Conservation (phyloP, 2,113 vertebrate genomes). For the Osmerus eperlanus region DNA sequence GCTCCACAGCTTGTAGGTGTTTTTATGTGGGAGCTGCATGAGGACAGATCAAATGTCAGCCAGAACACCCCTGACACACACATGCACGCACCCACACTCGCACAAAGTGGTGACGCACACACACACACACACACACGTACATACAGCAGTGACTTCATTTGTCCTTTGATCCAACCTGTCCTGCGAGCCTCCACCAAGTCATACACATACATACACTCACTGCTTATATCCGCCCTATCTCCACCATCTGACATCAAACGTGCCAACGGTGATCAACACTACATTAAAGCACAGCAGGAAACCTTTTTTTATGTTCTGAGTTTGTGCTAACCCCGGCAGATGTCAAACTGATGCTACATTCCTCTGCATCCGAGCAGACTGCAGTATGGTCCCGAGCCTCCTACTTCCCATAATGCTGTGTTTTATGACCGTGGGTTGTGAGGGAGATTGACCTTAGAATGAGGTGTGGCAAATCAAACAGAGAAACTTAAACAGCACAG, state of each 20-base stretch:
- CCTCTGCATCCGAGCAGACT: too few species aligned
- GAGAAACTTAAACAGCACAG: neutral
- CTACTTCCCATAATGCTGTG: too few species aligned
- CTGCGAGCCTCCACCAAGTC: neutral
- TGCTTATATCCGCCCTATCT: neutral
- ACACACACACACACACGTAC: neutral
- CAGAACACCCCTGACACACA: neutral
- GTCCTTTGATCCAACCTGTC: conserved; percentile 37
- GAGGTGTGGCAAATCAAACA: neutral
- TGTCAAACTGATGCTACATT: too few species aligned
- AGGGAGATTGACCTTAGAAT: neutral
- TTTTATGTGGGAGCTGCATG: too few species aligned
- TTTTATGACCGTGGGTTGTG: conserved; percentile 1
- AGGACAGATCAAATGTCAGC: too few species aligned
- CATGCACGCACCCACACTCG: neutral
- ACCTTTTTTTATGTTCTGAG: neutral
- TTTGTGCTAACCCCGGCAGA: conserved; percentile 9
- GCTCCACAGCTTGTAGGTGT: too few species aligned
- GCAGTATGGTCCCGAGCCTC: too few species aligned
- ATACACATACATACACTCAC: neutral
- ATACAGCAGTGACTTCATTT: neutral
- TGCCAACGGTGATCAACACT: conserved; percentile 42
- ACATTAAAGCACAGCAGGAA: conserved; percentile 47
- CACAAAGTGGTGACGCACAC: neutral
- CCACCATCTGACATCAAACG: conserved; percentile 44